Evolutionary conservation across 2,888 invertebrate genomes (phyloP).

Genomic region (Apoda limacodes): DNA sequence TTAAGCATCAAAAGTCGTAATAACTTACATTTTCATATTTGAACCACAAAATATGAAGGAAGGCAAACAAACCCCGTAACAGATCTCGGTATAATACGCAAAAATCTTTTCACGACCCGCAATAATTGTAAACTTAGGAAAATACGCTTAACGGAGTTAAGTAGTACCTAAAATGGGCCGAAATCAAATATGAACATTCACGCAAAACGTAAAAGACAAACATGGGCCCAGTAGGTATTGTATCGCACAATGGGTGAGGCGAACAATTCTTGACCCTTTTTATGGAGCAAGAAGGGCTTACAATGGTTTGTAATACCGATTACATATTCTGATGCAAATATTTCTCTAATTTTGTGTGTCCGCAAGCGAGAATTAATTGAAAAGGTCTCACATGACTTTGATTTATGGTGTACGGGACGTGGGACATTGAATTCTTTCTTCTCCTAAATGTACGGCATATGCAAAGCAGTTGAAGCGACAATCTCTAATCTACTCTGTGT

Average conservation of each 20-base stretch:
- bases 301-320: slow-evolving; percentile 24
- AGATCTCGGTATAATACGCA: too few species aligned
- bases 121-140: too few species aligned
- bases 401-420: slow-evolving; percentile 23
- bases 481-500: too few species aligned
- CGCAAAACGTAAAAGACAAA: slow-evolving; percentile 51
- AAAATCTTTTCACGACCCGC: too few species aligned
- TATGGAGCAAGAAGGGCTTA: slow-evolving; percentile 25
- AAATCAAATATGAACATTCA: slow-evolving; percentile 57
- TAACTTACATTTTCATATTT: too few species aligned
- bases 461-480: too few species aligned
- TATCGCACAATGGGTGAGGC: slow-evolving; percentile 37
- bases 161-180: slow-evolving; percentile 35
- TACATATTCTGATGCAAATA: slow-evolving; percentile 36
- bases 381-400: slow-evolving; percentile 32
- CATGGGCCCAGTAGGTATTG: slow-evolving; percentile 27
- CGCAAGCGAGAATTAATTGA: slow-evolving; percentile 34
- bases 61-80: too few species aligned
- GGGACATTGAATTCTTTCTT: slow-evolving; percentile 8
- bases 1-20: too few species aligned
- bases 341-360: slow-evolving; percentile 28
- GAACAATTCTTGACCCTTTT: slow-evolving; percentile 34
- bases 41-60: too few species aligned
- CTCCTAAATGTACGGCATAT: slow-evolving; percentile 5
- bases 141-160: too few species aligned